A percentile compares a stretch with the other conserved stretches of the same genome.
phyloP scores from a whole-genome alignment of 2,113 vertebrate genomes.

The Syrmaticus mikado region DNA sequence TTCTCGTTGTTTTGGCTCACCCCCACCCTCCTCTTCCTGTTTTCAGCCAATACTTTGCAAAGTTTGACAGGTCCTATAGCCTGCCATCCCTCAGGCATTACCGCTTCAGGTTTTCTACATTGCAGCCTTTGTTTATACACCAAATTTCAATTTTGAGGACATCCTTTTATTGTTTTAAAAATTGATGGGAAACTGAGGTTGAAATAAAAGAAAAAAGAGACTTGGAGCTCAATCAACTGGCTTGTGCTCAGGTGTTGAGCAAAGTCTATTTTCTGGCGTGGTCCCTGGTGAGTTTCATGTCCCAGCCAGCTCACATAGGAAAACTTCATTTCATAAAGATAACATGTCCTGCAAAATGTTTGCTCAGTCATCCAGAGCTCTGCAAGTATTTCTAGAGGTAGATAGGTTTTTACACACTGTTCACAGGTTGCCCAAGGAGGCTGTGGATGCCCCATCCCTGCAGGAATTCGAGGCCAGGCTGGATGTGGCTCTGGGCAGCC shows the following conservation, averaged over 20 bases:
- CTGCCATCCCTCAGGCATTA: background rate
- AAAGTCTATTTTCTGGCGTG: background rate
- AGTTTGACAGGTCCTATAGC: background rate
- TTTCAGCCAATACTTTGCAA: background rate
- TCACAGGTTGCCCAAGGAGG: no score
- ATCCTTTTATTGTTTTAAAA: background rate
- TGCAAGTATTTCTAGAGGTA: background rate
- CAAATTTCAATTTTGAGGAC: background rate
- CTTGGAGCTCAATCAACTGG: background rate
- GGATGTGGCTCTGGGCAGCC: no score
- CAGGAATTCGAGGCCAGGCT: no score
- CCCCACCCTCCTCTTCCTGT: background rate
- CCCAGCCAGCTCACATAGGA: background rate
- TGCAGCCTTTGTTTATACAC: background rate
- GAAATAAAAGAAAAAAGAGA: background rate
- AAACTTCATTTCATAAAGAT: background rate
- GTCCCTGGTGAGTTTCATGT: background rate
- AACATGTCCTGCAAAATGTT: rapidly evolving
- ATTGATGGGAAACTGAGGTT: background rate
- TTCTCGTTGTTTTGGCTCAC: background rate
- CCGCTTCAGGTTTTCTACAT: background rate
- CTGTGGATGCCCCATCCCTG: no score
- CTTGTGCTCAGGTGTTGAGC: background rate
- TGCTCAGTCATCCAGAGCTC: background rate
- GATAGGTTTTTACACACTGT: background rate